These are phyloP conservation scores for Drosophila tsacasi DNA, from an alignment of 1,140 invertebrate genomes.

Conservation along the genomic window DNA sequence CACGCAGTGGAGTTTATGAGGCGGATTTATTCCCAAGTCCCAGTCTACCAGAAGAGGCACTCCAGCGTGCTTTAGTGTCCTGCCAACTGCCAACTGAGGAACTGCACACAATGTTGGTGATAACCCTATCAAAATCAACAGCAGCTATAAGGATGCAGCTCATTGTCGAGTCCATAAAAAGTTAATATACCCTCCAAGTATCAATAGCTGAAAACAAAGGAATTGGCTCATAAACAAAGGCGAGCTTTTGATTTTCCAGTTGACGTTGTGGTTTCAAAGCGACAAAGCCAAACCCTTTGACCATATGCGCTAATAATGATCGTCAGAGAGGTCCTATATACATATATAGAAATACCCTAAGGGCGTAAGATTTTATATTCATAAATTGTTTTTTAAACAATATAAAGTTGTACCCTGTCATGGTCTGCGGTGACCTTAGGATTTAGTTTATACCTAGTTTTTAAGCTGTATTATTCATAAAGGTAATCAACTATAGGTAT, in stretches of 20 bases:
- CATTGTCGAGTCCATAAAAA: slow-evolving; percentile 72
- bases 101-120: slow-evolving; percentile 61
- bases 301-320: slow-evolving; percentile 72
- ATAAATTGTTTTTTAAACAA: slow-evolving; percentile 1
- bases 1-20: slow-evolving; percentile 54
- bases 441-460: not conserved
- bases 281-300: slow-evolving; percentile 59
- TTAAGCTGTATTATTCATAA: not conserved
- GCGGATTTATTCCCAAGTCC: slow-evolving; percentile 43
- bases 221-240: slow-evolving; percentile 57
- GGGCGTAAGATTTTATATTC: not conserved
- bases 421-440: not conserved
- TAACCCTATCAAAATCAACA: slow-evolving; percentile 58
- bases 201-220: slow-evolving; percentile 61
- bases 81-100: slow-evolving; percentile 2
- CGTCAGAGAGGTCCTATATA: not conserved
- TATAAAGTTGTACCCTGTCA: not conserved
- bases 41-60: slow-evolving; percentile 11
- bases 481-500: not conserved
- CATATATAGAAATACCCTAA: slow-evolving; percentile 18
- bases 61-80: slow-evolving; percentile 13
- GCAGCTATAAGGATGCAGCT: slow-evolving; percentile 50
- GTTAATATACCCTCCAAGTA: slow-evolving; percentile 66
- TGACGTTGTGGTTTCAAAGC: slow-evolving; percentile 68
- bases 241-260: slow-evolving; percentile 76